phyloP scores from a whole-genome alignment of 1,140 invertebrate genomes.

The Drosophila erecta region DNA sequence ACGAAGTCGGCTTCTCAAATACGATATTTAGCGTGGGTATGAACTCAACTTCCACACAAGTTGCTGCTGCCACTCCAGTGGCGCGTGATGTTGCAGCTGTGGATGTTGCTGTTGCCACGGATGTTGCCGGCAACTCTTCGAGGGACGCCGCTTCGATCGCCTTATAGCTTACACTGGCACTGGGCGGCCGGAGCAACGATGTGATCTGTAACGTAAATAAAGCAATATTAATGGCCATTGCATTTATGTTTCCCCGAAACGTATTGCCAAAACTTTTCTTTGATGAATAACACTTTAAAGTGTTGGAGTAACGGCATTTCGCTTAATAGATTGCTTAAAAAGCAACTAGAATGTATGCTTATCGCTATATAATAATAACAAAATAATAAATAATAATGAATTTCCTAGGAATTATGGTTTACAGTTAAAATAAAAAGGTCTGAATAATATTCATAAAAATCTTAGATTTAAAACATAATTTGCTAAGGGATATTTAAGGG shows the following conservation, averaged over 20 bases:
- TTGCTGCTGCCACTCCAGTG: conserved; percentile 14
- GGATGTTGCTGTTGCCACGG: conserved; percentile 15
- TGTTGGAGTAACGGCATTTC: neutral
- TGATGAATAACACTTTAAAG: neutral
- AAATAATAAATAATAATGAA: neutral
- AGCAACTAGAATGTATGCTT: neutral
- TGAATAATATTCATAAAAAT: too few relatives aligned
- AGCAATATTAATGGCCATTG: conserved; percentile 2
- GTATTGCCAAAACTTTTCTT: neutral
- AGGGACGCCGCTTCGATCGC: conserved; percentile 56
- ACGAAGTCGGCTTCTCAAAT: conserved; percentile 36
- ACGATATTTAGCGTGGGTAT: conserved; percentile 75
- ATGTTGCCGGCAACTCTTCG: conserved; percentile 34
- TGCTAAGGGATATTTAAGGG: neutral
- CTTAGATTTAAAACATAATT: neutral
- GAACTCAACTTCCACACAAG: conserved; percentile 68
- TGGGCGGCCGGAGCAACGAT: conserved; percentile 69
- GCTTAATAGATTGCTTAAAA: neutral
- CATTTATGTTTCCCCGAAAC: neutral
- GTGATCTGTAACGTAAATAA: conserved; percentile 65
- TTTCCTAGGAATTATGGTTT: too few relatives aligned
- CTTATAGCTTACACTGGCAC: conserved; percentile 66
- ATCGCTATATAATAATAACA: neutral
- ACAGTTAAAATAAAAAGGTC: too few relatives aligned
- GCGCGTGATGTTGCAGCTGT: neutral